Conservation (phyloP, 2,113 vertebrate genomes). For the Piliocolobus tephrosceles region DNA sequence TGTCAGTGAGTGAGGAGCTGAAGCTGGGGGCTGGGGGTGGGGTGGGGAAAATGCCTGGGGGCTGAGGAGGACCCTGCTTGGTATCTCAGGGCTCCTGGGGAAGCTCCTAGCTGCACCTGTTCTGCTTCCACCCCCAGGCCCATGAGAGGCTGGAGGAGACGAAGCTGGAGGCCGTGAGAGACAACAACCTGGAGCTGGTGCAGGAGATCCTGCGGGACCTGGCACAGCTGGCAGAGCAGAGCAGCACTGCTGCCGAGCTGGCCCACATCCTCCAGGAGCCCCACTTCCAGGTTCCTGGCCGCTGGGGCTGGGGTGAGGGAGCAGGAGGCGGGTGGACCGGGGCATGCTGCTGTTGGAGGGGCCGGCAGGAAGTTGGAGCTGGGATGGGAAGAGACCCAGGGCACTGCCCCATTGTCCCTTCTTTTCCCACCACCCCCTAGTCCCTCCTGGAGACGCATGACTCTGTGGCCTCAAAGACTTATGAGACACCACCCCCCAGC, state of each 20-base stretch:
- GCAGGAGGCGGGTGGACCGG: rapidly evolving
- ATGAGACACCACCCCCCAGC: slow-evolving; percentile 93
- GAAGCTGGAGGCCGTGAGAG: too few species aligned
- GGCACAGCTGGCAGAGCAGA: slow-evolving; percentile 83
- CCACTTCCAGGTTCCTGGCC: slow-evolving; percentile 92
- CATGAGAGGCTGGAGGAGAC: too few species aligned
- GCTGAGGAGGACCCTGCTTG: not conserved
- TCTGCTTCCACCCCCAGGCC: too few species aligned
- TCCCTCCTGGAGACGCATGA: slow-evolving; percentile 97
- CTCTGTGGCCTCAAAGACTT: slow-evolving; percentile 96
- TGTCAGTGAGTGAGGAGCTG: not conserved
- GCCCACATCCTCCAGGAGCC: slow-evolving; percentile 93
- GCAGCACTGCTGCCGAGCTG: slow-evolving; percentile 89
- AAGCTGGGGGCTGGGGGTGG: not conserved
- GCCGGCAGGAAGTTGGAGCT: not conserved
- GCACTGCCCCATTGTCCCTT: not conserved
- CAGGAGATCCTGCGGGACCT: slow-evolving; percentile 97
- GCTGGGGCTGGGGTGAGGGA: too few species aligned
- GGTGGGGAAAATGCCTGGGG: too few species aligned
- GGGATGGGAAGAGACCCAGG: not conserved
- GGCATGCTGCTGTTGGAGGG: rapidly evolving
- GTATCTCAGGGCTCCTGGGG: not conserved
- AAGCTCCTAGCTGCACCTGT: too few species aligned
- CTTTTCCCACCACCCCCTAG: slow-evolving; percentile 75
- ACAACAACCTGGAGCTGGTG: slow-evolving; percentile 95